A percentile compares a stretch with the other conserved stretches of the same genome.
phyloP scores from a whole-genome alignment of 2,888 invertebrate species.

The Microdon myrmicae region DNA sequence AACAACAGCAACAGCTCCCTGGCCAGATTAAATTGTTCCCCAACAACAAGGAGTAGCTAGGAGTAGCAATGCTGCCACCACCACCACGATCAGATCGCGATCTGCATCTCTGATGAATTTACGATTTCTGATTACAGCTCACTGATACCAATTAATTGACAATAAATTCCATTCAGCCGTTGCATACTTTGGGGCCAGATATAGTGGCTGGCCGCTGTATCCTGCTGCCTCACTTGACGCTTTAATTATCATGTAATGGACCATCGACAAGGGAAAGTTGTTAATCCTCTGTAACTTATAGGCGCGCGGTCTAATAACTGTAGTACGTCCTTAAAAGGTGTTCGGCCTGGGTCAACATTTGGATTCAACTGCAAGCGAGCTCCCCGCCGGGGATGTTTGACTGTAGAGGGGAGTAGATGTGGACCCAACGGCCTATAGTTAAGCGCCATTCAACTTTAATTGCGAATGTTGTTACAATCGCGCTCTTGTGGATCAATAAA shows the following conservation, averaged over 20 bases:
- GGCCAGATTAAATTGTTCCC: slow-evolving; percentile 51
- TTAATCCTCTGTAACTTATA: slow-evolving; percentile 42
- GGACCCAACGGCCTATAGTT: slow-evolving; percentile 20
- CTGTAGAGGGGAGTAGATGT: slow-evolving; percentile 36
- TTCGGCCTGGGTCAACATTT: slow-evolving; percentile 1
- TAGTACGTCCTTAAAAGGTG: slow-evolving; percentile 47
- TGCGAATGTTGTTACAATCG: slow-evolving; percentile 14
- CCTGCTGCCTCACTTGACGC: slow-evolving; percentile 30
- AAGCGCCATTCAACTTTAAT: slow-evolving; percentile 1
- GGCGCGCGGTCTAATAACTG: slow-evolving; percentile 38
- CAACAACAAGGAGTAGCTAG: slow-evolving; percentile 14
- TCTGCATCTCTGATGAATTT: slow-evolving; percentile 53
- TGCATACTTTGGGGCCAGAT: slow-evolving; percentile 44
- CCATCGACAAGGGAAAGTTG: slow-evolving; percentile 34
- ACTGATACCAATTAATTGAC: slow-evolving; percentile 53
- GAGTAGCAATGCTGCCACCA: slow-evolving; percentile 1
- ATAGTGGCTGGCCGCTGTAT: slow-evolving; percentile 6
- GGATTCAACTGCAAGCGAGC: slow-evolving; percentile 15
- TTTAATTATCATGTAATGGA: slow-evolving; percentile 46
- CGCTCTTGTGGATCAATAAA: slow-evolving; percentile 38
- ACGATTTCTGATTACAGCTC: slow-evolving; percentile 50
- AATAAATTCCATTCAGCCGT: slow-evolving; percentile 48
- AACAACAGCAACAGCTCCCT: slow-evolving; percentile 10
- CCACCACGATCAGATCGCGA: slow-evolving; percentile 15
- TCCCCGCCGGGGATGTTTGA: slow-evolving; percentile 2